Evolutionary conservation across 2,888 invertebrate genomes (phyloP), one percentile per base, ranked within the genome.

Genomic region (Synergus itoensis): DNA sequence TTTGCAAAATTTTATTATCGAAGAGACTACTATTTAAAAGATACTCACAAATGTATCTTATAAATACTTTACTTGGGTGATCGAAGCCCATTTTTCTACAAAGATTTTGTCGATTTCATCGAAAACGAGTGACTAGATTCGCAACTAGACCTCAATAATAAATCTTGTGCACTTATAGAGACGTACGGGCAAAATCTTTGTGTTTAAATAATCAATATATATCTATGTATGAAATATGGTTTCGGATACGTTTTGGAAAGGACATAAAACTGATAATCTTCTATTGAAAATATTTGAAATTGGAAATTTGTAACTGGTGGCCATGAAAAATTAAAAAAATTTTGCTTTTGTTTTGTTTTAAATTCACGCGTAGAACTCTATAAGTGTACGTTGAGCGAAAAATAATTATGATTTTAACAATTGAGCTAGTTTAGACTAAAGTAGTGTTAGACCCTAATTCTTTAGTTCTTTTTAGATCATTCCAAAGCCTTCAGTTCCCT

Each of bases 401-500:
- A 81, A 77, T 78, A 80, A 62, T 78, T 73, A 81, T 80, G 63
- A 48, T 78, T 79, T 64, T 57, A 77, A 79, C 73, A 82, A 77
- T 78, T 82, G 75, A 79, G 53, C 43, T 77, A 64, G 21, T 28
- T 80, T 82, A 81, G 82, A 87, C 86, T 86, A 87, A 84, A 62
- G 63, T 62, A 76, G 43, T 76, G 41, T 76, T 21, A 76, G 18
- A 76, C 41, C 43, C 60, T 73, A 41, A 18, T 79, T 75, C 79
- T 67, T 14, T 79, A 79, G 14, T 53, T 73, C 40, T 69, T 69
- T 80, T 93, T 92, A 95, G 85, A 95, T 94, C 94, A 96, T 94
- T 82, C 97, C 97, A 92, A 99, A 99, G 14, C 98, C 99, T 94
- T 98, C 98, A 53, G 96, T 97, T 64, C 98, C 98, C 93, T 99